Conservation (phyloP, 2,797 vertebrate species). For the Lagodon rhomboides region DNA sequence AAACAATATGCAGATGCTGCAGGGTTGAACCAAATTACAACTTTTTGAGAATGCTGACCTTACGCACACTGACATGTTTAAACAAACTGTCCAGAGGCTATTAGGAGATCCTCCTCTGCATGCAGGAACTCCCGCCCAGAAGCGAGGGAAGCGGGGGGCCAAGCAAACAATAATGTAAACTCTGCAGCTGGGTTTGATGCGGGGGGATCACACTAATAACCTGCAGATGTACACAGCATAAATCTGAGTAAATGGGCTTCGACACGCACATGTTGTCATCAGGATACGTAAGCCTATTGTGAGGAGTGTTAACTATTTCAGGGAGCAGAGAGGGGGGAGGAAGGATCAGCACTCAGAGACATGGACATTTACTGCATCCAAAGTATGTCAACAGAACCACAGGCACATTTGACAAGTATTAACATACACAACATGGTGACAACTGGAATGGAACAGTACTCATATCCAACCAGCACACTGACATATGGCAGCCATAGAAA, state of each 20-base stretch:
- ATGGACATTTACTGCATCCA: conserved; percentile 30
- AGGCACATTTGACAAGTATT: conserved; percentile 34
- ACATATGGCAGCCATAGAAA: conserved; percentile 24
- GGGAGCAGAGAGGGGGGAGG: neutral
- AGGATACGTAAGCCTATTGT: neutral
- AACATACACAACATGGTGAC: neutral
- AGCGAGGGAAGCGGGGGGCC: conserved; percentile 13
- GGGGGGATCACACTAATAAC: conserved; percentile 59
- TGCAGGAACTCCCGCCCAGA: conserved; percentile 10
- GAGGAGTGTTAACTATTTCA: conserved; percentile 15
- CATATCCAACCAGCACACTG: conserved; percentile 13
- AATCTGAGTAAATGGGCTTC: conserved; percentile 34
- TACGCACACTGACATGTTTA: neutral
- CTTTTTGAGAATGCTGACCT: neutral
- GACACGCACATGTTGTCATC: conserved; percentile 32
- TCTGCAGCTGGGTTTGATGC: conserved; percentile 60
- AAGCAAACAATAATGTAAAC: conserved; percentile 42
- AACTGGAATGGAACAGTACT: neutral
- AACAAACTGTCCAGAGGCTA: conserved; percentile 7
- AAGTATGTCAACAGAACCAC: conserved; percentile 37
- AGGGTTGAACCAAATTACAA: neutral
- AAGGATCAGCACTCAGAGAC: conserved; percentile 6
- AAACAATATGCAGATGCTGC: neutral
- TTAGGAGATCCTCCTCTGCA: conserved; percentile 18
- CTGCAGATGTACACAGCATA: conserved; percentile 41